Evolutionary conservation across 2,888 invertebrate species (phyloP).

Genomic region (Acleris holmiana): DNA sequence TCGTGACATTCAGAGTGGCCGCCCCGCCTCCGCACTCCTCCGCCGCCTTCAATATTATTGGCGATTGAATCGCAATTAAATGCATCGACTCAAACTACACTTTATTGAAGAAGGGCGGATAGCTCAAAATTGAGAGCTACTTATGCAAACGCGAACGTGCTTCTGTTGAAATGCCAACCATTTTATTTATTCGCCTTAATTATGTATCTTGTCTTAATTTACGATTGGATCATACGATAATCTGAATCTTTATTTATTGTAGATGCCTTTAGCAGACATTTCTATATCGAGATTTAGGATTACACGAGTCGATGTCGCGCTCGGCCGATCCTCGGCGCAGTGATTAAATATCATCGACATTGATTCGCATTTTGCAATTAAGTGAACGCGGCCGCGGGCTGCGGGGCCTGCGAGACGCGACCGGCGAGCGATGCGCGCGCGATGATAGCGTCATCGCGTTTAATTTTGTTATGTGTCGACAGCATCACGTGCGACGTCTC

Average conservation of each 20-base stretch:
- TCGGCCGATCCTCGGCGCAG: slow-evolving; percentile 58
- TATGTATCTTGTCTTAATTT: slow-evolving; percentile 85
- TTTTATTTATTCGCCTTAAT: slow-evolving; percentile 85
- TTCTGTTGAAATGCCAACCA: slow-evolving; percentile 84
- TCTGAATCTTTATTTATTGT: slow-evolving; percentile 82
- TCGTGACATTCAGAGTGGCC: slow-evolving; percentile 82
- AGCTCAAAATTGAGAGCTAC: slow-evolving; percentile 78
- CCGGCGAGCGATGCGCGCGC: slow-evolving; percentile 67
- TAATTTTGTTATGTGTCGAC: slow-evolving; percentile 80
- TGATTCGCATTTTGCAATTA: slow-evolving; percentile 80
- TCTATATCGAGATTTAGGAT: slow-evolving; percentile 83
- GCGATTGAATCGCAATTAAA: slow-evolving; percentile 84
- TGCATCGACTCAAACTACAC: slow-evolving; percentile 81
- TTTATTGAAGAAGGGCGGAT: slow-evolving; percentile 78
- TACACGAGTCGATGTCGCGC: slow-evolving; percentile 68
- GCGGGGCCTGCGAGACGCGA: slow-evolving; percentile 41
- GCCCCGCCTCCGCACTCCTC: slow-evolving; percentile 79
- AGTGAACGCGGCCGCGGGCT: slow-evolving; percentile 56
- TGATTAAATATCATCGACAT: slow-evolving; percentile 79
- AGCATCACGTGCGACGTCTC: slow-evolving; percentile 79
- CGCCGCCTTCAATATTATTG: slow-evolving; percentile 80
- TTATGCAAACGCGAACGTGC: slow-evolving; percentile 78
- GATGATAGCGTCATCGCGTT: slow-evolving; percentile 80
- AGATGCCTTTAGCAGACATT: slow-evolving; percentile 79
- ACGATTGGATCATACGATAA: slow-evolving; percentile 85